Percentiles rank a stretch among this genome's conserved stretches.
phyloP scores from a whole-genome alignment of 2,113 vertebrate genomes.

The Rhea pennata region DNA sequence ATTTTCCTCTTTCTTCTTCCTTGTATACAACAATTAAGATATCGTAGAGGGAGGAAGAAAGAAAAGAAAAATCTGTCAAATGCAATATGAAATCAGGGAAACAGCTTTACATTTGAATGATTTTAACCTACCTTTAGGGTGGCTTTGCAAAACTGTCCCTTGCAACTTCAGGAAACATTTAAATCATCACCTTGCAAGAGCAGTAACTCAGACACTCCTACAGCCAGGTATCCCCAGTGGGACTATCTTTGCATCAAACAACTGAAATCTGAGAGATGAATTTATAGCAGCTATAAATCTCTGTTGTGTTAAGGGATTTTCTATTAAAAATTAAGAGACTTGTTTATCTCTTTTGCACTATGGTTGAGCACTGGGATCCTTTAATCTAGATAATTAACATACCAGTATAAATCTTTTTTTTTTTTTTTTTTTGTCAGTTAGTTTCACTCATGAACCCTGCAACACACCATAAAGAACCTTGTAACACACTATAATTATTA shows the following conservation, averaged over 20 bases:
- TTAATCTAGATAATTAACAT: slow-evolving; percentile 39
- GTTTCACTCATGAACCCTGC: neutral
- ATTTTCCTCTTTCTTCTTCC: neutral
- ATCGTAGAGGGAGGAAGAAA: neutral
- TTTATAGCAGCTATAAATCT: slow-evolving; percentile 20
- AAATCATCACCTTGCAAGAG: neutral
- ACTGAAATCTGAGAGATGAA: neutral
- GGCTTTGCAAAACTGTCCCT: neutral
- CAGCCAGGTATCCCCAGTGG: neutral
- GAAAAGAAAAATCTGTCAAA: neutral
- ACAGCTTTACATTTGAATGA: slow-evolving; percentile 14
- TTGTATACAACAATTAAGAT: neutral
- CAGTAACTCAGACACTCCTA: neutral
- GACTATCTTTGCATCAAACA: neutral
- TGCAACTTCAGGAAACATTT: neutral
- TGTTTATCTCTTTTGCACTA: slow-evolving; percentile 13
- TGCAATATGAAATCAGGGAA: neutral
- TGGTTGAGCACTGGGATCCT: neutral
- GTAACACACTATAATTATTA: neutral
- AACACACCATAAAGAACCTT: neutral
- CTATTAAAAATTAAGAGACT: slow-evolving; percentile 2
- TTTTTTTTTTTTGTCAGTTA: neutral
- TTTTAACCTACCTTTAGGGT: neutral
- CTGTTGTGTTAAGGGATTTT: neutral
- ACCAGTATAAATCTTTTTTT: slow-evolving; percentile 9